Base-by-base conservation (phyloP, 2,888 invertebrate species). In the Drosophila nr. perissopoda region DNA sequence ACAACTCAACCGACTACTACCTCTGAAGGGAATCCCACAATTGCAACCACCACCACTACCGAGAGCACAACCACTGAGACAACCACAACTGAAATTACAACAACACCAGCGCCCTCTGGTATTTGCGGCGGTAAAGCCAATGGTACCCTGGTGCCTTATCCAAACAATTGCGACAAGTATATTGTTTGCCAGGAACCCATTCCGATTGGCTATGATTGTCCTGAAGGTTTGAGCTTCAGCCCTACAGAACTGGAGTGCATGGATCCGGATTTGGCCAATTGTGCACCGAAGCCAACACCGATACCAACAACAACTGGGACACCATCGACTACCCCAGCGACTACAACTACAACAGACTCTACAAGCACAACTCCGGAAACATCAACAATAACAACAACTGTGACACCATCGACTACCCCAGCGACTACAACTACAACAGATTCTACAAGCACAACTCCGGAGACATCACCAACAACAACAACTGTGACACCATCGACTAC, bases 161-260 rank as follows among this genome's bases (percentile, higher is more conserved):
- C 91, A 5, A 74, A 80, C 42, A 81, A 90, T 60, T 92, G 91
- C 18, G 79, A 63, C 10, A 91, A 91, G 60, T 91, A 77, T 51
- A 89, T 91, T 48, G 42, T 66, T 0, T 92, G 91, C 58, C 64
- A 78, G 11, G 45, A 75, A 4, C 90, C 91, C 10, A 93, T 92
- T 59, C 84, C 85, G 45, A 91, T 91, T 81, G 93, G 94, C 49
- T 95, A 94, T 58, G 95, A 95, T 33, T 94, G 94, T 42, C 94
- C 94, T 18, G 93, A 93, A 0, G 94, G 94, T 34, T 92, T 94
- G 27, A 94, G 94, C 10, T 95, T 92, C 34, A 91, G 89, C 76
- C 80, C 79, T 0, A 58, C 71, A 2, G 60, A 83, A 5, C 36
- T 85, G 8, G 10, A 74, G 10, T 92, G 92, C 57, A 90, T 90